Percentiles rank a stretch among this genome's conserved stretches.
Conservation (phyloP, 2,113 vertebrate species). For the Nesogale talazaci region DNA sequence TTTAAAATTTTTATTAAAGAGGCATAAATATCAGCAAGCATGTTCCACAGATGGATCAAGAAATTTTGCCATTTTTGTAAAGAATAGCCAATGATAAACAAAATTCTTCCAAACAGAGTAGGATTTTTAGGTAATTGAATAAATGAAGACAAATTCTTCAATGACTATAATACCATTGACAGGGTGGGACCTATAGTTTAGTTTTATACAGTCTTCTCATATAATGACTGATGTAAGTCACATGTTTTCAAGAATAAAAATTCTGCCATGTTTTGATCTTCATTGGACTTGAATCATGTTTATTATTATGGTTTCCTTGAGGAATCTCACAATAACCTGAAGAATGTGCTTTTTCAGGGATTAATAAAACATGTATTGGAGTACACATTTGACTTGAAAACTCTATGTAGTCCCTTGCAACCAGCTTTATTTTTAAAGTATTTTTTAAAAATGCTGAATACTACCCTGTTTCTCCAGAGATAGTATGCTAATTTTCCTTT, state of each 20-base stretch:
- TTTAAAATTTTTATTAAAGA: slow-evolving; percentile 27
- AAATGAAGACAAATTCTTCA: neutral
- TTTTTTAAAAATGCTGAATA: neutral
- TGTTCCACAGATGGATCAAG: neutral
- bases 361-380: neutral
- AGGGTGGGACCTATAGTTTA: fast-evolving
- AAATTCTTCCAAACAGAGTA: slow-evolving; percentile 36
- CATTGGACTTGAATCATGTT: no score
- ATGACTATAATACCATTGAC: slow-evolving; percentile 49
- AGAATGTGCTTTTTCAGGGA: neutral
- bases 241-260: neutral
- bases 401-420: neutral
- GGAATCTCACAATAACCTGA: neutral
- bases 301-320: no score
- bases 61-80: neutral
- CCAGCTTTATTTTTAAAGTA: neutral
- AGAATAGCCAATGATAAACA: neutral
- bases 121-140: neutral
- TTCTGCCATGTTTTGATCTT: neutral
- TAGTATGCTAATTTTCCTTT: neutral
- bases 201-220: neutral
- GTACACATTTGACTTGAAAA: neutral
- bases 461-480: neutral
- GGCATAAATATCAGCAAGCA: neutral
- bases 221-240: neutral